Evolutionary conservation across 2,797 vertebrate species (phyloP), one percentile per base, ranked within the genome.

Genomic region (Hippocampus kuda): DNA sequence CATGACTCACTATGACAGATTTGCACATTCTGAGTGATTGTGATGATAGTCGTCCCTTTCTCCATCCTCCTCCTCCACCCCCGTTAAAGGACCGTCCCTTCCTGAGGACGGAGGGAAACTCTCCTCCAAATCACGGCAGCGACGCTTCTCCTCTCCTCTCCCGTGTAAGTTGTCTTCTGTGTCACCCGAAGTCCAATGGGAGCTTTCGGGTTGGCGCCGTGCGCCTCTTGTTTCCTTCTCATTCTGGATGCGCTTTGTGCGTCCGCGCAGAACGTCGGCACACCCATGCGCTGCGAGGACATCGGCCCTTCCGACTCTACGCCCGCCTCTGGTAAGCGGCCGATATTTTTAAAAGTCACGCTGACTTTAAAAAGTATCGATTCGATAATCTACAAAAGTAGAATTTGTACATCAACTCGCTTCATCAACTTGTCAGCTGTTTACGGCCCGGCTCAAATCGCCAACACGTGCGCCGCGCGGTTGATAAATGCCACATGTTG

Each of bases 71-170:
- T 68, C 61, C 65, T 42, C 68, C 60, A 34, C 34, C 54, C 24
- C 0, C 49, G 7, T 18, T 15, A 26, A 54, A 91, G 89, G 79
- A 76, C 48, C 79, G 44, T 6, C 88, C 88, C 57, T 91, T 88
- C 79, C 56, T 90, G 69, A 83, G 87, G 79, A 90, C 89, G 0
- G 78, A 84, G 70, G 78, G 70, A 63, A 90, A 89, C 78, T 81
- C 87, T 61, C 86, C 81, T 46, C 79, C 77, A 44, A 66, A 74
- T 78, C 72, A 66, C 66, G 65, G 59, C 49, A 46, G 63, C 0
- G 24, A 75, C 8, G 54, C 48, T 15, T 75, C 81, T 62, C 72
- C 76, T 72, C 71, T 68, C 8, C 4, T 74, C 44, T 57, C 71
- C 26, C 56, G 76, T 22, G 89, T 91, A 80, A 89, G 88, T 86